These are phyloP conservation scores for Drosophila sulfurigaster DNA, from an alignment of 1,140 invertebrate genomes.

Conservation along the genomic window DNA sequence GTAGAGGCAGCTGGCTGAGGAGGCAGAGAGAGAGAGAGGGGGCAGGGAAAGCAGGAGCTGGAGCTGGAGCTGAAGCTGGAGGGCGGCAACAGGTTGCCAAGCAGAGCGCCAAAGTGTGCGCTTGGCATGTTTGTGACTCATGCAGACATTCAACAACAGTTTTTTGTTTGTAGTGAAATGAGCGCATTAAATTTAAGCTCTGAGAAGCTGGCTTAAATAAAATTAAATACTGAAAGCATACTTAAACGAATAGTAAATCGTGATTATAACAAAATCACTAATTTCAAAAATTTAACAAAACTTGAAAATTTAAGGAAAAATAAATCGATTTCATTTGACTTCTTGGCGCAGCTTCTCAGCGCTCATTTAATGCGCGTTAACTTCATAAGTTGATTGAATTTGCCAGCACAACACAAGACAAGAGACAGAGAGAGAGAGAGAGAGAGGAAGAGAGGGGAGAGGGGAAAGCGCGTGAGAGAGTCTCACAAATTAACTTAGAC, in stretches of 20 bases:
- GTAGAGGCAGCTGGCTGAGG: not conserved
- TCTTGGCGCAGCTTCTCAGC: too few relatives aligned
- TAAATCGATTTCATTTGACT: too few relatives aligned
- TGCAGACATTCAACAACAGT: not conserved
- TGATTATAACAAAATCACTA: too few relatives aligned
- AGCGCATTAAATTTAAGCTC: slow-evolving; percentile 21
- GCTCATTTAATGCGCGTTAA: slow-evolving; percentile 67
- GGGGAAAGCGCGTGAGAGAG: too few relatives aligned
- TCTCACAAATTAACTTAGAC: slow-evolving; percentile 72
- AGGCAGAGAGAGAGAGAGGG: not conserved
- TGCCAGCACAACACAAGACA: slow-evolving; percentile 28
- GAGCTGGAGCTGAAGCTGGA: too few relatives aligned
- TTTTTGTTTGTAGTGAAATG: slow-evolving; percentile 21
- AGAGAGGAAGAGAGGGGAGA: too few relatives aligned
- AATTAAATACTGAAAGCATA: too few relatives aligned
- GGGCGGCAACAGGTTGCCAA: slow-evolving; percentile 58
- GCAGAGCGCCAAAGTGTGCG: not conserved
- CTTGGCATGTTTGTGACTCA: slow-evolving; percentile 6
- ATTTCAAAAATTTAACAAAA: too few relatives aligned
- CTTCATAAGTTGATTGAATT: slow-evolving; percentile 78
- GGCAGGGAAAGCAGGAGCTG: not conserved
- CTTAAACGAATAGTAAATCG: too few relatives aligned
- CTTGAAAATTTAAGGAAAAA: too few relatives aligned
- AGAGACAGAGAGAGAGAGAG: not conserved
- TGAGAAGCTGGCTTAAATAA: too few relatives aligned